Base-by-base conservation (phyloP, 2,888 invertebrate species). In the Venusia cambrica region DNA sequence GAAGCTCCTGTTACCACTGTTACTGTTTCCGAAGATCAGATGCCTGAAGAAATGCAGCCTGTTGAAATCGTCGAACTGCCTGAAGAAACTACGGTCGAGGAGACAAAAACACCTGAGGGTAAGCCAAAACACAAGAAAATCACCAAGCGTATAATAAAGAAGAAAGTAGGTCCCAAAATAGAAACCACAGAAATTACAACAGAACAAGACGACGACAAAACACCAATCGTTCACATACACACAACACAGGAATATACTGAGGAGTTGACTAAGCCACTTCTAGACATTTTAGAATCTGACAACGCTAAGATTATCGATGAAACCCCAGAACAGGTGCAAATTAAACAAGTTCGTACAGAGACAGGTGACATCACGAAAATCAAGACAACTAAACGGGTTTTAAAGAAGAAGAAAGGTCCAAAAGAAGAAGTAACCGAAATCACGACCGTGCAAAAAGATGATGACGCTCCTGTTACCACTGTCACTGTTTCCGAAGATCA, bases 321-420 rank as follows among this genome's bases (percentile, higher is more conserved):
- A 28, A 5, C 20, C 7, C 26, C 46, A 8, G 12, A 38, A 28
- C 26, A 43, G 8, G 45, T 50, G 3, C 22, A 38, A 49, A 46
- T 48, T 0, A 38, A 74, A 2, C 72, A 79, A 49, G 71, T 77
- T 5, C 57, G 62, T 5, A 73, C 77, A 1, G 45, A 63, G 19
- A 53, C 62, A 42, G 69, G 65, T 1, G 68, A 62, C 41, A 68
- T 68, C 7, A 18, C 37, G 4, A 30, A 12, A 70, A 69, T 71
- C 1, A 59, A 51, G 22, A 54, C 53, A 5, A 19, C 24, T 1
- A 35, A 28, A 5, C 27, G 27, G 4, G 7, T 18, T 0, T 12
- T 18, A 1, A 38, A 25, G 12, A 33, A 28, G 5, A 22, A 24
- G 4, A 18, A 11, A 5, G 38, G 38, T 10, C 28, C 28, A 0